Conservation (phyloP, 2,888 invertebrate species). For the Polymixis flavicincta region DNA sequence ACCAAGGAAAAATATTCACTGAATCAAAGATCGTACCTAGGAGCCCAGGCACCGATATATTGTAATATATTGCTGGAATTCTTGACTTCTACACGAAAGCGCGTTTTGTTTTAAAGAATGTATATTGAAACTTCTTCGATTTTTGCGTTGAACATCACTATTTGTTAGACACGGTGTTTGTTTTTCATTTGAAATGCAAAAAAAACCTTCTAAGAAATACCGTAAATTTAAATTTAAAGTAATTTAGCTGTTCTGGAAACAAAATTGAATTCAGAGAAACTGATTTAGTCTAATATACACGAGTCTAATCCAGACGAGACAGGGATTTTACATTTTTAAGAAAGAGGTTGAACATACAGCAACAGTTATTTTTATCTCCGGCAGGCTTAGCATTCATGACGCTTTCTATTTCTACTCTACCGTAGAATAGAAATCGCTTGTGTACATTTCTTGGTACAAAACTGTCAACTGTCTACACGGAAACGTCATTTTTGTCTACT, state of each 20-base stretch:
- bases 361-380: background rate
- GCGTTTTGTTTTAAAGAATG: constrained; percentile 8
- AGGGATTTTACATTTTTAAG: background rate
- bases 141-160: background rate
- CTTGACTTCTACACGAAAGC: background rate
- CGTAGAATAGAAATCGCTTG: too few relatives aligned
- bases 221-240: constrained; percentile 23
- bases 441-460: too few relatives aligned
- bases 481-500: too few relatives aligned
- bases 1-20: constrained; percentile 24
- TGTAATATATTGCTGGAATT: constrained; percentile 16
- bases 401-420: too few relatives aligned
- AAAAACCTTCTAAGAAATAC: background rate
- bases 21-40: constrained; percentile 31
- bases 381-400: too few relatives aligned
- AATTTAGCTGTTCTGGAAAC: background rate
- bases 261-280: background rate
- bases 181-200: background rate
- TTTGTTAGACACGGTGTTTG: background rate
- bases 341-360: background rate
- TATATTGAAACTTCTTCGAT: background rate
- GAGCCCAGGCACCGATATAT: background rate
- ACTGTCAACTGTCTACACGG: too few relatives aligned
- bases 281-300: background rate
- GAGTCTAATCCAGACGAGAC: constrained; percentile 5